These are phyloP conservation scores for Ictalurus furcatus DNA, from an alignment of 2,113 vertebrate genomes.

Conservation along the genomic window DNA sequence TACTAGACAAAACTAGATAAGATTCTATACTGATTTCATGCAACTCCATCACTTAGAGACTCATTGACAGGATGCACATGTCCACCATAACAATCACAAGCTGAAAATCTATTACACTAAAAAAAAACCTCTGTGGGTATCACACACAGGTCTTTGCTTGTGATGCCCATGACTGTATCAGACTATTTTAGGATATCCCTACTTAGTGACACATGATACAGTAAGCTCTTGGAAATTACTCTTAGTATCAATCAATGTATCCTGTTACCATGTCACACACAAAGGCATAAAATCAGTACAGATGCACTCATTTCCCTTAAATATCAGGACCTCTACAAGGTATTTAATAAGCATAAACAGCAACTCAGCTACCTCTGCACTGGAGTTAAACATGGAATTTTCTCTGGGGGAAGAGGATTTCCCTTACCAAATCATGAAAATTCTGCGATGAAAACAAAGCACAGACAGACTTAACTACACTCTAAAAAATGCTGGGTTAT, in stretches of 20 bases:
- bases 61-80: no score
- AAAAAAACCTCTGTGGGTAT: neutral
- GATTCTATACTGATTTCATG: neutral
- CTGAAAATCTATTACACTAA: neutral
- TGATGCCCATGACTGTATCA: neutral
- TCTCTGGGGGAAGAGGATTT: neutral
- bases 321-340: neutral
- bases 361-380: neutral
- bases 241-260: neutral
- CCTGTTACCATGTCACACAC: neutral
- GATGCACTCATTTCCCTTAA: neutral
- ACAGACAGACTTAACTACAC: neutral
- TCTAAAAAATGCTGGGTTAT: neutral
- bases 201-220: neutral
- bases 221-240: constrained; percentile 1
- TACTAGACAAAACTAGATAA: neutral
- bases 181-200: neutral
- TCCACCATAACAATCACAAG: neutral
- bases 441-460: neutral
- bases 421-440: neutral
- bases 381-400: neutral
- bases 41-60: neutral
- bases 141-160: neutral
- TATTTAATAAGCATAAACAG: neutral
- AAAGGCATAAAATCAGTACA: neutral